phyloP scores from a whole-genome alignment of 2,888 invertebrate species.

The Plebejus anna region DNA sequence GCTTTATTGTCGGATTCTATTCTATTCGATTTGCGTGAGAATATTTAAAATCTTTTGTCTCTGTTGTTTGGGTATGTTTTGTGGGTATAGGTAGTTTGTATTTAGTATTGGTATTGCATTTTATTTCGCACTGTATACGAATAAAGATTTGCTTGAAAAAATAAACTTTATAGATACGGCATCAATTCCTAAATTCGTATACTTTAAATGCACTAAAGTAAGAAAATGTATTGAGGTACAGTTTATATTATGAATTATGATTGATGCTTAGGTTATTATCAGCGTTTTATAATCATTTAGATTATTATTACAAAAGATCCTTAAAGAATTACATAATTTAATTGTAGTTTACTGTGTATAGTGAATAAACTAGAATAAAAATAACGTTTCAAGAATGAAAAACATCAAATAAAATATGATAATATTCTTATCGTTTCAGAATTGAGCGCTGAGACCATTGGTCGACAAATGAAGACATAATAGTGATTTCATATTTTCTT shows the following conservation, averaged over 20 bases:
- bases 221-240: background rate
- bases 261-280: too few relatives aligned
- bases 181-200: background rate
- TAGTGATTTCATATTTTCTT: too few relatives aligned
- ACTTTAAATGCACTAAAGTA: background rate
- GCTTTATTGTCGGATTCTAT: constrained; percentile 45
- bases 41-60: constrained; percentile 33
- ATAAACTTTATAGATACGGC: too few relatives aligned
- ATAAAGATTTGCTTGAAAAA: too few relatives aligned
- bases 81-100: background rate
- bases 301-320: too few relatives aligned
- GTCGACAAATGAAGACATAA: background rate
- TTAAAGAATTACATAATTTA: too few relatives aligned
- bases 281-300: too few relatives aligned
- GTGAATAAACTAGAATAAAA: background rate
- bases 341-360: too few relatives aligned
- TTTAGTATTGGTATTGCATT: background rate
- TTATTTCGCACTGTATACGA: background rate
- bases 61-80: constrained; percentile 16
- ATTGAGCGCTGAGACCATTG: background rate
- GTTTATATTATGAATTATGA: too few relatives aligned
- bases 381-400: background rate
- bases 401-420: too few relatives aligned
- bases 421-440: background rate
- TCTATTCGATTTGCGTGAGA: constrained; percentile 41